Evolutionary conservation across 2,888 invertebrate species (phyloP), one percentile per base, ranked within the genome.

Genomic region (Euplexia lucipara): DNA sequence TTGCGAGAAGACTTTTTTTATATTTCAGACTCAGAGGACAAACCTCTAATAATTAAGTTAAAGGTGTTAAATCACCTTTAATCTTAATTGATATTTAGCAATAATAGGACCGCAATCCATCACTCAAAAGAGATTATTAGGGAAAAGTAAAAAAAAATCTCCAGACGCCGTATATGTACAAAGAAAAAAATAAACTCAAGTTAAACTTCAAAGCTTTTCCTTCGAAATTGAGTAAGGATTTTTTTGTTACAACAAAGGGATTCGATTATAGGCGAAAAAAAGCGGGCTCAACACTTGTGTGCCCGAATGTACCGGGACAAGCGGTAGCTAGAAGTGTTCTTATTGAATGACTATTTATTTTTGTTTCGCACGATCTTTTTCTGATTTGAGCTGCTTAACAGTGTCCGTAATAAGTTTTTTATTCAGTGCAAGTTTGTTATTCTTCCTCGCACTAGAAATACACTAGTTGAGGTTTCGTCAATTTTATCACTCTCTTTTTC

Each of bases 201-300:
- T 78, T 82, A 70, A 84, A 85, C 86, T 86, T 84, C 83, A 86
- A 88, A 88, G 86, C 77, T 78, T 83, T 81, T 78, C 62, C 52
- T 16, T 70, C 52, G 79, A 83, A 86, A 86, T 88, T 83, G 81
- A 82, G 82, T 78, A 69, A 76, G 78, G 79, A 73, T 82, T 84
- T 86, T 85, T 86, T 85, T 75, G 67, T 70, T 79, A 83, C 82
- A 83, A 86, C 88, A 87, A 88, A 87, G 79, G 82, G 81, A 86
- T 87, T 88, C 84, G 85, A 88, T 87, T 86, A 87, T 84, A 78
- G 78, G 66, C 78, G 70, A 78, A 74, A 78, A n/a, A 76, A 83
- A 85, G 72, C 80, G 75, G 61, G 72, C 45, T 67, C 57, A 53
- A 72, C 68, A 75, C 62, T 75, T 57, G 69, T 73, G 77, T 72